A percentile compares a stretch with the other conserved stretches of the same genome.
These are phyloP conservation scores for Tortrix viridana DNA, from an alignment of 2,888 invertebrate genomes.

Conservation along the genomic window DNA sequence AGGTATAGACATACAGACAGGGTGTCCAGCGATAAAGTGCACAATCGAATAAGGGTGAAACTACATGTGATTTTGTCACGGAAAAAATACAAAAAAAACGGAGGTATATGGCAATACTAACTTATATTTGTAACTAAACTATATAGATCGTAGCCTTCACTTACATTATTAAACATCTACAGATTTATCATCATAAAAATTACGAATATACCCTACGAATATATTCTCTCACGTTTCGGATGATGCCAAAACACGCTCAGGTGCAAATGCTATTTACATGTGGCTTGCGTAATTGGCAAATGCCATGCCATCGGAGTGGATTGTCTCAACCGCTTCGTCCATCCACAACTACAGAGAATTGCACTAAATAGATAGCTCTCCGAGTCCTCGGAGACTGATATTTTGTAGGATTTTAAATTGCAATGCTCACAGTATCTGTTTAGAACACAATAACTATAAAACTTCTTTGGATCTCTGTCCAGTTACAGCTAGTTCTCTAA, in stretches of 20 bases:
- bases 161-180: too few relatives aligned
- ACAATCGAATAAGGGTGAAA: too few relatives aligned
- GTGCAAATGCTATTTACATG: constrained; percentile 11
- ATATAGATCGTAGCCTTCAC: too few relatives aligned
- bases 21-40: too few relatives aligned
- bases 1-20: too few relatives aligned
- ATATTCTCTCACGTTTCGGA: background rate
- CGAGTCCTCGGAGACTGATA: background rate
- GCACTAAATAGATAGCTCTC: constrained; percentile 27
- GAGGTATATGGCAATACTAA: too few relatives aligned
- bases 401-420: background rate
- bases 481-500: constrained; percentile 41
- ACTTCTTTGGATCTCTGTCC: background rate
- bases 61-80: too few relatives aligned
- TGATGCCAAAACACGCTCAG: background rate
- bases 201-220: too few relatives aligned
- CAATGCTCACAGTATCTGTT: background rate
- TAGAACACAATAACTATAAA: background rate
- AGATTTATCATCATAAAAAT: too few relatives aligned
- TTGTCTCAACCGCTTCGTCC: constrained; percentile 41
- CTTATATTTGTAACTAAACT: too few relatives aligned
- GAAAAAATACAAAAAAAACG: too few relatives aligned
- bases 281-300: constrained; percentile 45
- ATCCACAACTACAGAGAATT: constrained; percentile 18
- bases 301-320: constrained; percentile 41